phyloP scores from a whole-genome alignment of 2,888 invertebrate species.

The Polyommatus iphigenia region DNA sequence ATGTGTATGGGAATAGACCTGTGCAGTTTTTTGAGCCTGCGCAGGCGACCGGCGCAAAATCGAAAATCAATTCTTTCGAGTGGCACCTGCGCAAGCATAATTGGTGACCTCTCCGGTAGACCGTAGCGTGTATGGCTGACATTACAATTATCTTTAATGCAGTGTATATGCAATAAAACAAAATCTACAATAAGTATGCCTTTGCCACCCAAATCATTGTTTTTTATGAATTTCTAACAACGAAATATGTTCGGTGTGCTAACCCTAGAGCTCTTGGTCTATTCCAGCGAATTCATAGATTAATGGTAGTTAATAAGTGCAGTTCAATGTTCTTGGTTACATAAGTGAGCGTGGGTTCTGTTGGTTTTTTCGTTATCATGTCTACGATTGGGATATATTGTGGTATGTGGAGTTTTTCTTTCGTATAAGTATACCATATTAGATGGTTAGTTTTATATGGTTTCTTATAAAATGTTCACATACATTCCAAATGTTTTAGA shows the following conservation, averaged over 20 bases:
- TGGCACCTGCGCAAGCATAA: too few species aligned
- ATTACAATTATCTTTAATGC: too few species aligned
- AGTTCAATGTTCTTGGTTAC: conserved; percentile 38
- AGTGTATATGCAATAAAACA: not conserved
- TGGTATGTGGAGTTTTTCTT: not conserved
- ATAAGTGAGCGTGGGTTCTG: conserved; percentile 32
- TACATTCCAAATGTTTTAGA: not conserved
- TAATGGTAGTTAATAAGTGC: conserved; percentile 33
- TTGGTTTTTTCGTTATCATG: conserved; percentile 29
- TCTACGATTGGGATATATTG: not conserved
- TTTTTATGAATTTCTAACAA: not conserved
- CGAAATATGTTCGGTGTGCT: not conserved
- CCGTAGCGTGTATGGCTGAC: too few species aligned
- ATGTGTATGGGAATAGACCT: too few species aligned
- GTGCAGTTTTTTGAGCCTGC: too few species aligned
- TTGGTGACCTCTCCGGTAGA: too few species aligned
- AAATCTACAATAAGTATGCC: not conserved
- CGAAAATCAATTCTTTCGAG: too few species aligned
- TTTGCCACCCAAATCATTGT: not conserved
- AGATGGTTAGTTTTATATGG: not conserved
- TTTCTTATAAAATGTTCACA: not conserved
- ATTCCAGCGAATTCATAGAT: conserved; percentile 43
- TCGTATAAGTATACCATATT: not conserved
- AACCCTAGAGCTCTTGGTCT: conserved; percentile 39
- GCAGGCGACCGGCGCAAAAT: too few species aligned